phyloP scores from a whole-genome alignment of 37 sponge, comb jelly and placozoan species.

The Oopsacas minuta region DNA sequence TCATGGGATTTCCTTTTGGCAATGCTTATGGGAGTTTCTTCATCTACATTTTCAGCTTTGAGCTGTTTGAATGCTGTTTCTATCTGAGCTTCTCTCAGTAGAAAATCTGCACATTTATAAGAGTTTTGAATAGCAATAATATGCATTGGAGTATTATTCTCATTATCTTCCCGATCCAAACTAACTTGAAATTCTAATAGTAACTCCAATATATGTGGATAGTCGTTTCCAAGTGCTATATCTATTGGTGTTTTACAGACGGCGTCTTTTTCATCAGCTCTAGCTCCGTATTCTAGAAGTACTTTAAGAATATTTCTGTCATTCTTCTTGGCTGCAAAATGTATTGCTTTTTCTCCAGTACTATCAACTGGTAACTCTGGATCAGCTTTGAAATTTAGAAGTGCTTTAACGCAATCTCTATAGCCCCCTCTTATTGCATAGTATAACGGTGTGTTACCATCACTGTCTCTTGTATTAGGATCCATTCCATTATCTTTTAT shows the following conservation, averaged over 20 bases:
- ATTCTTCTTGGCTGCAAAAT: background rate
- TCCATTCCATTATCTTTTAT: background rate
- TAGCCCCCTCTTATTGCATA: background rate
- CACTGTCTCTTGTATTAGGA: background rate
- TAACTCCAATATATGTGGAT: background rate
- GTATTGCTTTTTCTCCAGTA: background rate
- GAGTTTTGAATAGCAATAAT: background rate
- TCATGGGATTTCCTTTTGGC: background rate
- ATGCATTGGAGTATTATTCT: background rate
- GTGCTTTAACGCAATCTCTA: background rate
- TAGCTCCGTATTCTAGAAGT: background rate
- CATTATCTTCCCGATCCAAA: background rate
- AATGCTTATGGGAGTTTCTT: background rate
- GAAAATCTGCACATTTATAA: background rate
- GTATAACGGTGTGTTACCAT: background rate
- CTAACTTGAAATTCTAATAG: background rate
- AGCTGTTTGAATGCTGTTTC: background rate
- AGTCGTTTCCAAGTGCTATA: background rate
- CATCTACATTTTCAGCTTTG: background rate
- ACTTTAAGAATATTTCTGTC: background rate
- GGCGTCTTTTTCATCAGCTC: background rate
- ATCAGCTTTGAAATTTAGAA: background rate
- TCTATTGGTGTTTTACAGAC: background rate
- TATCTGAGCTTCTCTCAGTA: background rate
- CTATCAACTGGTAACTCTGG: background rate